Evolutionary conservation across 1,140 invertebrate species (phyloP), one percentile per base, ranked within the genome.

Genomic region (Leptinotarsa undecemlineata): DNA sequence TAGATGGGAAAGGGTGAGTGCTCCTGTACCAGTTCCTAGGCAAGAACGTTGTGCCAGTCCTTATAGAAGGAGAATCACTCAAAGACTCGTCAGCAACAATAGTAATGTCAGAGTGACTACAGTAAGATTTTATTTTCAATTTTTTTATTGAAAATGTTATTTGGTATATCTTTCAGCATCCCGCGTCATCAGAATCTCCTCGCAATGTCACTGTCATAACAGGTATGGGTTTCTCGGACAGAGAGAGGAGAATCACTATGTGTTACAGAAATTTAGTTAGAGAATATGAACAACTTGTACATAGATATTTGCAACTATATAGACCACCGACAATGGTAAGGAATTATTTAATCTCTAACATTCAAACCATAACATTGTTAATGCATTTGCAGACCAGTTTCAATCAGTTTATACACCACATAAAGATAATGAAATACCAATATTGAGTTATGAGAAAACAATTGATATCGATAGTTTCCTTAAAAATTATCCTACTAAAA

Each of bases 1-100:
- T 20, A 84, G 86, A 76, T 87, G 87, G 74, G 88, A 89, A 72
- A 86, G 88, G 84, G 87, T 89, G 63, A 83, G 88, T 66, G 81
- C 86, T 64, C 84, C 86, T 0, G 80, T 85, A 14, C 82, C 81
- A n/a, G 77, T 80, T 33, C 75, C 81, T 8, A 74, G 81, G 75
- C 81, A 80, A 67, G 81, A 82, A 71, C 74, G 78, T 26, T 76
- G 78, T 64, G 77, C 78, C 23, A 82, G 77, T 75, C 78, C 78
- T 21, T 82, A 83, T 60, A 74, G 82, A 68, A 74, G 80, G 72
- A 74, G 81, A 67, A 82, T 83, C 42, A 82, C 81, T 14, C 81
- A 81, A 42, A 75, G 82, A 71, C 47, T 80, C 20, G 77, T 78
- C 15, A 78, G 71, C n/a, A 64, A 71, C 42, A 15, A 61, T 6